Percentiles rank a stretch among this genome's conserved stretches.
Evolutionary conservation across 2,888 invertebrate species (phyloP).

Genomic region (Parnassius orleans): DNA sequence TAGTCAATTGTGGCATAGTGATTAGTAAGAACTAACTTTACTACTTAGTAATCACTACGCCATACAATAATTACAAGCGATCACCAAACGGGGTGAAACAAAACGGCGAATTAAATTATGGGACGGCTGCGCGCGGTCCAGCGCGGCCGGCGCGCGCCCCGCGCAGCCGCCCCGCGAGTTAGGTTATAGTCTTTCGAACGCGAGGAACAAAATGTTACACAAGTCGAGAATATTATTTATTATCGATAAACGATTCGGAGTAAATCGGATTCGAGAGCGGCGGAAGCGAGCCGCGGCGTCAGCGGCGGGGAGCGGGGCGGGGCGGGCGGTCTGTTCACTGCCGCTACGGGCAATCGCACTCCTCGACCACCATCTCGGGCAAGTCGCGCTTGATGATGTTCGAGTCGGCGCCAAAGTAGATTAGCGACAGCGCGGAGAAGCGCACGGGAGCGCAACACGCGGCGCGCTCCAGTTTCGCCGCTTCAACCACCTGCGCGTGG

Average conservation of each 20-base stretch:
- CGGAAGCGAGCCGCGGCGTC: constrained; percentile 65
- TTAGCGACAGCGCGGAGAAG: constrained; percentile 94
- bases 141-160: constrained; percentile 25
- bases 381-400: constrained; percentile 96
- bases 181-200: constrained; percentile 81
- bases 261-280: constrained; percentile 75
- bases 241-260: constrained; percentile 77
- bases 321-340: constrained; percentile 59
- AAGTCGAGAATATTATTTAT: constrained; percentile 79
- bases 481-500: constrained; percentile 95
- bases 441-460: constrained; percentile 96
- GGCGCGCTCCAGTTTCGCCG: constrained; percentile 92
- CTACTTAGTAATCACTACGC: too few relatives aligned
- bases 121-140: constrained; percentile 37
- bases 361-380: constrained; percentile 97
- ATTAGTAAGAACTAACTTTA: too few relatives aligned
- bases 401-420: constrained; percentile 94
- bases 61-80: constrained; percentile 80
- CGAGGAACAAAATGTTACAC: constrained; percentile 81
- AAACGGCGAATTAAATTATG: constrained; percentile 77
- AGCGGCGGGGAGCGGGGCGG: constrained; percentile 40
- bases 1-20: too few relatives aligned
- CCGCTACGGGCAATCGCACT: constrained; percentile 94
- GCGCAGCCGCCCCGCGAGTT: constrained; percentile 38
- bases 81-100: constrained; percentile 81